A percentile compares a stretch with the other conserved stretches of the same genome.
Conservation (phyloP, 1,140 invertebrate genomes). For the Formica exsecta region DNA sequence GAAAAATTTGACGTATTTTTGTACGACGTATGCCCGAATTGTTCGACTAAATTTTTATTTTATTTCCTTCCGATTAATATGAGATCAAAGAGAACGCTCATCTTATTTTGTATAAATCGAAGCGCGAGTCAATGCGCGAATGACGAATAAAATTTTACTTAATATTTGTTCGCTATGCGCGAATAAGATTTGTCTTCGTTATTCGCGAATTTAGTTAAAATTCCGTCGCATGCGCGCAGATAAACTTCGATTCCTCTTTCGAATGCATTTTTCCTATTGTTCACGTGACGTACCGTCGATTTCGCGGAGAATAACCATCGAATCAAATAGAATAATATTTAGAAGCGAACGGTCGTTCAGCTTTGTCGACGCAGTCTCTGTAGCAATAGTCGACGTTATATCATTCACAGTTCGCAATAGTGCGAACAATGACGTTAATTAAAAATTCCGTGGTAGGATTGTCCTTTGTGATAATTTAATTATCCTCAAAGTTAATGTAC, state of each 20-base stretch:
- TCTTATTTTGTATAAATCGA: conserved; percentile 13
- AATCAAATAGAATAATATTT: conserved; percentile 53
- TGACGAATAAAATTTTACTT: not conserved
- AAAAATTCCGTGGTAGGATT: conserved; percentile 20
- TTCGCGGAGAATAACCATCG: conserved; percentile 20
- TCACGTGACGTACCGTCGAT: conserved; percentile 25
- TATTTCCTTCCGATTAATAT: conserved; percentile 8
- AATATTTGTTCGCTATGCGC: not conserved
- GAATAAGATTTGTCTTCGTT: conserved; percentile 19
- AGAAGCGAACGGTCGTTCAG: not conserved
- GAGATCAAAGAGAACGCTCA: not conserved
- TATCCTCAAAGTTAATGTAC: not conserved
- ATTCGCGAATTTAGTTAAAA: conserved; percentile 7
- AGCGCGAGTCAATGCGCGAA: not conserved
- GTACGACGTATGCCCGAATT: not conserved
- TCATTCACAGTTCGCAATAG: not conserved
- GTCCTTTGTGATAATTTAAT: not conserved
- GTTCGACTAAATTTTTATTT: conserved; percentile 14
- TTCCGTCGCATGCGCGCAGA: not conserved
- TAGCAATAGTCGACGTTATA: conserved; percentile 16
- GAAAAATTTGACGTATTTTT: conserved; percentile 16
- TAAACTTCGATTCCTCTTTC: conserved; percentile 41
- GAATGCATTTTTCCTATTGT: conserved; percentile 35
- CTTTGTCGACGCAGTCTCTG: conserved; percentile 3
- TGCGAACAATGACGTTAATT: conserved; percentile 28